These are phyloP conservation scores for Rhinopomastus cyanomelas DNA, from an alignment of 2,113 vertebrate genomes.

Conservation along the genomic window DNA sequence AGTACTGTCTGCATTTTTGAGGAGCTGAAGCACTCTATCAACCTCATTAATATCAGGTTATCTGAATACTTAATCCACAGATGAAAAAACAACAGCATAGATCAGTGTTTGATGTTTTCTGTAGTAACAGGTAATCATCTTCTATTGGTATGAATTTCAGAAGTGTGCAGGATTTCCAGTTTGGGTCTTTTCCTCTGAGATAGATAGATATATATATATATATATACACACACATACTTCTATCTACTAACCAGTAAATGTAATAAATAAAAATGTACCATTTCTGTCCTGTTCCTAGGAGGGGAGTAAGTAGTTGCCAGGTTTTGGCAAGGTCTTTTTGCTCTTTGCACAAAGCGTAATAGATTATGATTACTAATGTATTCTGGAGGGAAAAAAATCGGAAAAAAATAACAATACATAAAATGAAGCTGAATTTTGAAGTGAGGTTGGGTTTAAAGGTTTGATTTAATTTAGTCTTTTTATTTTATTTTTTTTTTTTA, in stretches of 20 bases:
- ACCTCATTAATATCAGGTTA: constrained; percentile 30
- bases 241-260: neutral
- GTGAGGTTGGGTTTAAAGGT: neutral
- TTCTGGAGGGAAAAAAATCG: neutral
- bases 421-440: neutral
- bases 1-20: constrained; percentile 55
- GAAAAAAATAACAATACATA: neutral
- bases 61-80: constrained; percentile 14
- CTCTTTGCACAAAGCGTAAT: neutral
- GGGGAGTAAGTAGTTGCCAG: neutral
- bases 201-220: no score
- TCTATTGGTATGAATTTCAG: neutral
- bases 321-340: neutral
- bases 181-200: neutral
- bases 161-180: neutral
- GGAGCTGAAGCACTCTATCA: constrained; percentile 55
- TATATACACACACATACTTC: neutral
- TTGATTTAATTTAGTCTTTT: neutral
- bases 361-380: neutral
- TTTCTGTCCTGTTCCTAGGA: neutral
- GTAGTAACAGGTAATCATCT: neutral
- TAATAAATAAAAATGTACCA: neutral
- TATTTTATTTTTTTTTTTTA: neutral
- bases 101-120: neutral
- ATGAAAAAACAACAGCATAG: neutral